Base-by-base conservation (phyloP, 2,113 vertebrate genomes). In the Microtus richardsoni region DNA sequence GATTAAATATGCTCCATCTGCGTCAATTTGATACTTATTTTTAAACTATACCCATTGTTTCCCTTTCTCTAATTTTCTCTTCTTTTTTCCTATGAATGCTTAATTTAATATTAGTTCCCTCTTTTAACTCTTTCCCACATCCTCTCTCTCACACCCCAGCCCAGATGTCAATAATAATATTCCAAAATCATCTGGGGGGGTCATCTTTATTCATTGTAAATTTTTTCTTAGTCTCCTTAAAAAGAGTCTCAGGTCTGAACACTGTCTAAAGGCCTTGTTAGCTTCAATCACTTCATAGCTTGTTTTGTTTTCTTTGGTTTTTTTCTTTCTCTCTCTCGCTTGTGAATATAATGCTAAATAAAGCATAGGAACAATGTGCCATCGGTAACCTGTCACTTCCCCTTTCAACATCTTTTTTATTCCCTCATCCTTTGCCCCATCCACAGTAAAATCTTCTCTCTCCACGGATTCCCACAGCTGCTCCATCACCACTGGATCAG, bases 1-100 rank as follows among this genome's bases (percentile, higher is more conserved):
- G 94, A 95, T 97, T 97, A 95, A 96, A 94, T 95, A 92, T 93
- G 75, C 88, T 95, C 88, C 92, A 93, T 94, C 77, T 74, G 52
- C n/a, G 73, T 85, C 88, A 91, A 68, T 94, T 95, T 96, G 94
- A 58, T 79, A 77, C 96, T 96, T 97, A 94, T 95, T 94, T 97
- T 97, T 92, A 96, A 97, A 95, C 80, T 93, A 47, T 33, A 83
- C 17, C 93, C 28, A 71, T 78, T 96, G 52, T 96, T 97, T 96
- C 62, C 73, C 60, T 87, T 88, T 94, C 88, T 58, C 93, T 73
- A 73, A 93, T 80, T 96, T 84, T 95, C 58, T 62, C 75, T 74
- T n/a, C 73, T 86, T 91, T 64, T 85, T 47, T 11, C n/a, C 47
- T 88, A 14, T 77, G 71, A 39, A 93, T 21, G 39, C 95, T 88